Conservation (phyloP, 53 echinoderm and acorn worm species). For the Antedon mediterranea region DNA sequence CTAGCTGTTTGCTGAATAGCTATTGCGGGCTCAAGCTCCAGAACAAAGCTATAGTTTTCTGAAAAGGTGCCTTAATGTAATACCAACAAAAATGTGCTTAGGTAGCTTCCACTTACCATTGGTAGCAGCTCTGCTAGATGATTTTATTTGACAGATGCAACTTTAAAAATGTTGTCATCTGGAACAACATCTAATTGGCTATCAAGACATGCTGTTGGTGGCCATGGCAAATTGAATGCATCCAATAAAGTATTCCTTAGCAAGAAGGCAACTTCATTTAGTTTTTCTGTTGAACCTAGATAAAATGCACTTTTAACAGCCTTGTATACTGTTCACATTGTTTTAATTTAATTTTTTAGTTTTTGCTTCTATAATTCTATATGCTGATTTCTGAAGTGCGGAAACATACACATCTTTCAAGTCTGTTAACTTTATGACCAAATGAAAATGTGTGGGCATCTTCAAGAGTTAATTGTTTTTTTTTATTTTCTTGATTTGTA, state of each 20-base stretch:
- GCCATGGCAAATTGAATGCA: constrained; percentile 28
- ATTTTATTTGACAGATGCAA: background rate
- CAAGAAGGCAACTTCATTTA: constrained; percentile 4
- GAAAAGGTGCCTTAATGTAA: constrained; percentile 31
- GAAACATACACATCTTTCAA: no score
- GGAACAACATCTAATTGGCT: constrained; percentile 1
- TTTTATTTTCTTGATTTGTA: background rate
- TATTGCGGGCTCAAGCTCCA: constrained; percentile 41
- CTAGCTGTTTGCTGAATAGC: constrained; percentile 19
- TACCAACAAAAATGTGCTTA: constrained; percentile 41
- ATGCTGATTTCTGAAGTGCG: constrained; percentile 8
- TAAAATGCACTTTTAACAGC: constrained; percentile 20
- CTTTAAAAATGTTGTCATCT: constrained; percentile 11
- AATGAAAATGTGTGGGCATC: no score
- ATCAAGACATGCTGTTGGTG: constrained; percentile 18
- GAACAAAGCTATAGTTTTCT: constrained; percentile 28
- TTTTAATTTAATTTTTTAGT: constrained; percentile 5
- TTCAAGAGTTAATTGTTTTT: no score
- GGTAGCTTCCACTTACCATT: constrained; percentile 38
- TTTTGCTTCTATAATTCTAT: constrained; percentile 5
- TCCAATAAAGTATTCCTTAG: constrained; percentile 6
- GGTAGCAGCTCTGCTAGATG: constrained; percentile 22
- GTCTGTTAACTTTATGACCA: no score
- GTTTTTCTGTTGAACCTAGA: constrained; percentile 6
- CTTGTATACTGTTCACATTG: no score